Base-by-base conservation (phyloP, 2,797 vertebrate genomes). In the Molossus alvarezi region DNA sequence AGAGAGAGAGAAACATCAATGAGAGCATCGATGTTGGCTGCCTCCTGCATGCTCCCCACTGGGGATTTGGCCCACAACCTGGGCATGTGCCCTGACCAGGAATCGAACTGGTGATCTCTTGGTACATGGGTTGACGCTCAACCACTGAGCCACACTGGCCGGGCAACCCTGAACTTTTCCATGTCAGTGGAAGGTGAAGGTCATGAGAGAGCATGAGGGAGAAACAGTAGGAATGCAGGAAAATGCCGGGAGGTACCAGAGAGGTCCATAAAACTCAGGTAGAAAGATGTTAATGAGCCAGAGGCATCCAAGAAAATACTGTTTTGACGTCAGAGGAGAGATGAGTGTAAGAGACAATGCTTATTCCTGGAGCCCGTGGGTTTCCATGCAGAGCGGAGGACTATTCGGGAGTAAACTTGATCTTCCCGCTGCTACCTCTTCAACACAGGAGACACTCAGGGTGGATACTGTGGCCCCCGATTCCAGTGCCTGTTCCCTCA, bases 381-480 rank as follows among this genome's bases (percentile, higher is more conserved):
- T 67, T 75, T 85, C 51, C 41, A 18, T 5, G 23, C 17, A 25
- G 21, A 72, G 25, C 12, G 65, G 13, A 33, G 41, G 48, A 41
- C 23, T 23, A 6, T 0, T 5, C 0, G 1, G 23, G 41, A 9
- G 2, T 17, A 37, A 82, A 90, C 9, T 27, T 17, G 25, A 3
- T 86, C 45, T 79, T 80, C 48, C 23, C 9, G n/a, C 14, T 14
- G 5, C 20, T 4, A 64, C 7, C 67, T 62, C 87, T 75, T 37
- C 41, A 58, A 51, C 20, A 14, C 45, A 80, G 69, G 21, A 51
- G 48, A 62, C 2, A 33, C 45, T 72, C 75, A 62, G 57, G 64
- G 18, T 29, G 77, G 81, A 73, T 23, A 29, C 0, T 33, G 17
- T 3, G 25, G 21, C 33, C 53, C 20, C 65, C 67, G n/a, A 83